Base-by-base conservation (phyloP, 2,888 invertebrate genomes). In the Rutpela maculata region DNA sequence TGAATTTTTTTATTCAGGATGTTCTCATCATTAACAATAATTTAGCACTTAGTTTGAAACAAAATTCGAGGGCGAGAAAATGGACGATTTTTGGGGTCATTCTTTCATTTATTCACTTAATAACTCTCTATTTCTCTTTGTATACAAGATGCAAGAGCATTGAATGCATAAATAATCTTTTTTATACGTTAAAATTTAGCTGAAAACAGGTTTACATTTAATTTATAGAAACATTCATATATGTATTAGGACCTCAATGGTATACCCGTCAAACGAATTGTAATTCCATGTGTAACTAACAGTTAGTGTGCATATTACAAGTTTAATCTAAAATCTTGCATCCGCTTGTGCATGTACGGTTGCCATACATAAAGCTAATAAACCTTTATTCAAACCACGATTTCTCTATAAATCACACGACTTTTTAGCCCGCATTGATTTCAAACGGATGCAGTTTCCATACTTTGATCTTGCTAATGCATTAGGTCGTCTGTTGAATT, bases 401-500 rank as follows among this genome's bases (percentile, higher is more conserved):
- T 63, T 63, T 26, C 12, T n/a, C 22, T 63, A 43, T 72, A 72
- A 72, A 72, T 72, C 71, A 63, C 55, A 11, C 12, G 17, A 55
- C 55, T 72, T 72, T 72, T 72, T 72, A 59, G 38, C 9, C 22
- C 22, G 50, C 63, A 55, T 63, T 62, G 63, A 55, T 63, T n/a
- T 43, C 43, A 22, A 26, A 6, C 31, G 50, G 66, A 67, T 59
- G 69, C 69, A 69, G 59, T 57, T 59, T 22, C 19, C 35, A 26
- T 55, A 38, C 50, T 72, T 72, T 72, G 71, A 63, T 72, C 63
- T 72, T 22, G 26, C 71, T 62, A 71, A 71, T 63, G 71, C 71
- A 63, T 72, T 50, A 56, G n/a, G 31, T 35, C 12, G 56, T 50
- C 26, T 35, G 12, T 50, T 50, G 15, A 50, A 50, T 50, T 50